phyloP scores from a whole-genome alignment of 2,113 vertebrate genomes.

The Chloropsis hardwickii region DNA sequence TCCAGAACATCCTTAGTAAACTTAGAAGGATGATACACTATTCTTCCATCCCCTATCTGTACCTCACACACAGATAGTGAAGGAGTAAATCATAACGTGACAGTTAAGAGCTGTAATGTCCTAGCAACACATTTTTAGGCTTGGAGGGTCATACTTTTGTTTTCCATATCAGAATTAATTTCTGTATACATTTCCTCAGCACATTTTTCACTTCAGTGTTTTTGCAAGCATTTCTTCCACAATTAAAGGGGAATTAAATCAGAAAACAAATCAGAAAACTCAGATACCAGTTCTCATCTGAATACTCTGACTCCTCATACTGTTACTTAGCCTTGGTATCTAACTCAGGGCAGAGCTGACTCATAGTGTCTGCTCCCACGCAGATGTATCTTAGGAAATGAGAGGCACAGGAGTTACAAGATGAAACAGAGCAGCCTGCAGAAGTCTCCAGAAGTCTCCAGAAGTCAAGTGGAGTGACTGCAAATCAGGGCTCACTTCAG shows the following conservation, averaged over 20 bases:
- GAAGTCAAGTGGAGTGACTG: background rate
- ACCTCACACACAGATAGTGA: background rate
- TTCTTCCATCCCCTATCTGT: background rate
- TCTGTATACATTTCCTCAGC: background rate
- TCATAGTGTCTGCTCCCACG: background rate
- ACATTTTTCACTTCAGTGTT: background rate
- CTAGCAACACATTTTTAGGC: background rate
- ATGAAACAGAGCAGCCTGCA: background rate
- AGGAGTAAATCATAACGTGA: background rate
- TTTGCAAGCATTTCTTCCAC: background rate
- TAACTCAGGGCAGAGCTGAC: background rate
- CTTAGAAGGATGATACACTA: background rate
- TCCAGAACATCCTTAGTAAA: background rate
- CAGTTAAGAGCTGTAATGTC: background rate
- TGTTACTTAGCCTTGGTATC: background rate
- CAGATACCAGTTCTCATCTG: background rate
- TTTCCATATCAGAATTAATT: background rate
- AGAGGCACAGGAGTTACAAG: background rate
- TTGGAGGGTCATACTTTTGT: background rate
- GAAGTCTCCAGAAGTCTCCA: background rate
- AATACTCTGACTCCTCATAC: background rate
- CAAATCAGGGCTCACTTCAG: background rate
- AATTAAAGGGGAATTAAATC: background rate
- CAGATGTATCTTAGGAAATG: background rate
- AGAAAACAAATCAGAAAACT: background rate